Conservation (phyloP, 1,140 invertebrate species). For the Heliconius eleuchia region DNA sequence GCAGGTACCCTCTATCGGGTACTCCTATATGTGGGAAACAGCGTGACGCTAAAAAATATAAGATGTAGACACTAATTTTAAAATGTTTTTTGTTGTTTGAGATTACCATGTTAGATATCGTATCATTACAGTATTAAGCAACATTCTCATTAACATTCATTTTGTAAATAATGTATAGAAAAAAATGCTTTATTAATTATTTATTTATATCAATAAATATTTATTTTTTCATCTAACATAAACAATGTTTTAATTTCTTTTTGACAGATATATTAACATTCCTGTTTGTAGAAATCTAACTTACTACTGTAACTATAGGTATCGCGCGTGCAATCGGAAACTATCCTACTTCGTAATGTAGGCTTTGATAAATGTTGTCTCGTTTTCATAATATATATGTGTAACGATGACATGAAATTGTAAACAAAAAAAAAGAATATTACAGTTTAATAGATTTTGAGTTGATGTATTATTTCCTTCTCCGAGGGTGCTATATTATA, state of each 20-base stretch:
- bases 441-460: no score
- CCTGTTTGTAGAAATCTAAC: no score
- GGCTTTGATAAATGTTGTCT: no score
- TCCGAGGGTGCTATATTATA: background rate
- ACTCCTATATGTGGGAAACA: no score
- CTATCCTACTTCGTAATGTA: no score
- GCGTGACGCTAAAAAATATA: background rate
- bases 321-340: no score
- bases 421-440: no score
- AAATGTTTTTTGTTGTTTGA: background rate
- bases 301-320: no score
- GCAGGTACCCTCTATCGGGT: no score
- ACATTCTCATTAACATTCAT: background rate
- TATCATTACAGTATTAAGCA: slow-evolving; percentile 24
- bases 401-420: no score
- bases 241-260: background rate
- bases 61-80: background rate
- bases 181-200: background rate
- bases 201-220: slow-evolving; percentile 1
- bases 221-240: slow-evolving; percentile 2
- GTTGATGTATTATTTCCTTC: no score
- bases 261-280: background rate
- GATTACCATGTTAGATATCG: background rate
- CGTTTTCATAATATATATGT: no score
- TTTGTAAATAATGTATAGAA: background rate